Conservation (phyloP, 2,888 invertebrate species). For the Liodrosophila aerea region DNA sequence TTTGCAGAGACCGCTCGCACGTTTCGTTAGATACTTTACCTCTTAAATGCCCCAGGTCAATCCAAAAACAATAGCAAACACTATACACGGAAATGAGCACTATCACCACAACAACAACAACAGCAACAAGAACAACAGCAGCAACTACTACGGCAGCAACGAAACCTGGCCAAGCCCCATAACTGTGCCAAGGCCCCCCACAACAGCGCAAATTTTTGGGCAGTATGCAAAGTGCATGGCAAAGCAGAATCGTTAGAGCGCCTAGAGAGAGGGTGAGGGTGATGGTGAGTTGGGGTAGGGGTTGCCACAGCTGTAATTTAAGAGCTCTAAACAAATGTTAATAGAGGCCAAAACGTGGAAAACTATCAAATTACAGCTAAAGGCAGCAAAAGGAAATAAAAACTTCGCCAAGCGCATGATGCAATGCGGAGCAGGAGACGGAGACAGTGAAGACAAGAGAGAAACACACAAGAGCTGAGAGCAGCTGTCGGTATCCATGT, state of each 20-base stretch:
- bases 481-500: constrained; percentile 7
- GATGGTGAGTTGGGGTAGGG: not conserved
- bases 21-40: too few relatives aligned
- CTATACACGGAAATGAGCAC: not conserved
- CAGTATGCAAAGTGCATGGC: constrained; percentile 63
- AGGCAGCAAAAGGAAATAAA: constrained; percentile 37
- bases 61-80: too few relatives aligned
- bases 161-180: constrained; percentile 61
- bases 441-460: too few relatives aligned
- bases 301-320: constrained; percentile 41
- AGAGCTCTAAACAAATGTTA: constrained; percentile 57
- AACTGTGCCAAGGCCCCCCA: constrained; percentile 71
- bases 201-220: constrained; percentile 40
- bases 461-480: too few relatives aligned
- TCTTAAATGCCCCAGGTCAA: too few relatives aligned
- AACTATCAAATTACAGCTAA: constrained; percentile 4
- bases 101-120: not conserved
- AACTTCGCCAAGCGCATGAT: constrained; percentile 17
- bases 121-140: constrained; percentile 24
- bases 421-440: constrained; percentile 6
- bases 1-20: too few relatives aligned
- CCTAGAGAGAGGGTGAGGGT: not conserved
- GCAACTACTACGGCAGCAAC: constrained; percentile 20
- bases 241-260: constrained; percentile 62
- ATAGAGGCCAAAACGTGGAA: constrained; percentile 57